Percentiles rank a stretch among this genome's conserved stretches.
phyloP scores from a whole-genome alignment of 2,797 vertebrate species.

The Hydrocynus forskahlii region DNA sequence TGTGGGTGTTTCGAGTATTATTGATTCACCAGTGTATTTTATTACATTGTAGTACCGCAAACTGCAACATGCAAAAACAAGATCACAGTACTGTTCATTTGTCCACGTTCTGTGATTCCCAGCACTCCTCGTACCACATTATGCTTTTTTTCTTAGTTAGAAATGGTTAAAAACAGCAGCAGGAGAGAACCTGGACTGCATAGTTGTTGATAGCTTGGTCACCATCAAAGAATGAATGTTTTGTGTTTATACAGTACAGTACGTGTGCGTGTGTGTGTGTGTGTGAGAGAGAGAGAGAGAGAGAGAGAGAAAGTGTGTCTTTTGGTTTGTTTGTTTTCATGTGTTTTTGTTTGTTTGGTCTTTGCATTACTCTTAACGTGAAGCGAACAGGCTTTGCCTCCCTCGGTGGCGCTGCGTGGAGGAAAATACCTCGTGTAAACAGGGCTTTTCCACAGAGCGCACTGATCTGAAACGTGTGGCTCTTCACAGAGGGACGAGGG shows the following conservation, averaged over 20 bases:
- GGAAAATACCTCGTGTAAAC: not conserved
- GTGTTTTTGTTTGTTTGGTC: not conserved
- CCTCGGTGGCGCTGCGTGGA: not conserved
- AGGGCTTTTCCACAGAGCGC: not conserved
- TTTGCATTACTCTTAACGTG: too few relatives aligned
- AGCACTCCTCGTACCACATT: not conserved
- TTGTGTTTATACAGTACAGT: not conserved
- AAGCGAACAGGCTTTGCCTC: not conserved
- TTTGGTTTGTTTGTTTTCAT: too few relatives aligned
- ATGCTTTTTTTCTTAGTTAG: not conserved
- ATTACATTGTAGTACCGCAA: not conserved
- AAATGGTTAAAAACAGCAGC: not conserved
- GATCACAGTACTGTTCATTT: not conserved
- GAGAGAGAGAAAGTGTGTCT: too few relatives aligned
- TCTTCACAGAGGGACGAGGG: not conserved
- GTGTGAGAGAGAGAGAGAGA: too few relatives aligned
- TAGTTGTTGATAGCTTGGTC: not conserved
- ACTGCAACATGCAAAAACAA: not conserved
- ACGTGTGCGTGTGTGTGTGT: too few relatives aligned
- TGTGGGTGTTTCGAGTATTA: too few relatives aligned
- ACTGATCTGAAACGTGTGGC: not conserved
- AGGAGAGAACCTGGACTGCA: not conserved
- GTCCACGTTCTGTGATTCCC: not conserved
- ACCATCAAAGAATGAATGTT: not conserved
- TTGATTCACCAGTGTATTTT: not conserved